Evolutionary conservation across 1,140 invertebrate species (phyloP).

Genomic region (Lysiphlebus fabarum): DNA sequence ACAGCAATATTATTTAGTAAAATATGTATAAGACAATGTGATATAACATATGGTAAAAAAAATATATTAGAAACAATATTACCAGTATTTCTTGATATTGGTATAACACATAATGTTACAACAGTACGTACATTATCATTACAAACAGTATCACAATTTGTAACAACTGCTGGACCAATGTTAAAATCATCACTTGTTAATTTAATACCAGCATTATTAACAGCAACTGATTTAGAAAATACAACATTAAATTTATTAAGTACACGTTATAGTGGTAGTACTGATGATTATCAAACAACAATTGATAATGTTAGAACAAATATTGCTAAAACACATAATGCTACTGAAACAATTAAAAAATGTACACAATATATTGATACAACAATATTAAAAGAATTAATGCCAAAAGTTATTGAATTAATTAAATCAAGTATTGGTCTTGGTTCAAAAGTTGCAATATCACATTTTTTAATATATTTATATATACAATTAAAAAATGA

Average conservation of each 20-base stretch:
- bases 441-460: slow-evolving; percentile 80
- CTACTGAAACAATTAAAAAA: slow-evolving; percentile 83
- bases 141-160: slow-evolving; percentile 79
- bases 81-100: slow-evolving; percentile 75
- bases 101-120: slow-evolving; percentile 72
- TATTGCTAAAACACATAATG: slow-evolving; percentile 77
- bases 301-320: slow-evolving; percentile 75
- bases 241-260: slow-evolving; percentile 76
- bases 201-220: slow-evolving; percentile 79
- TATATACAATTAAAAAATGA: slow-evolving; percentile 57
- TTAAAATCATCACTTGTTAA: slow-evolving; percentile 76
- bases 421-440: slow-evolving; percentile 76
- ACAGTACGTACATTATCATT: slow-evolving; percentile 81
- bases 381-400: slow-evolving; percentile 70
- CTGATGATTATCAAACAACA: slow-evolving; percentile 63
- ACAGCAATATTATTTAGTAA: slow-evolving; percentile 77
- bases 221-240: slow-evolving; percentile 80
- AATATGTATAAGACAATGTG: slow-evolving; percentile 76
- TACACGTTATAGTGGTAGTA: slow-evolving; percentile 66
- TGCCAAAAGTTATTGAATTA: slow-evolving; percentile 78
- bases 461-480: slow-evolving; percentile 78
- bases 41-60: slow-evolving; percentile 72
- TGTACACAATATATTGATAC: slow-evolving; percentile 81
- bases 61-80: slow-evolving; percentile 73
- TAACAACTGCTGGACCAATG: slow-evolving; percentile 71